Evolutionary conservation across 2,113 vertebrate genomes (phyloP), one percentile per base, ranked within the genome.

Genomic region (Chionis minor): DNA sequence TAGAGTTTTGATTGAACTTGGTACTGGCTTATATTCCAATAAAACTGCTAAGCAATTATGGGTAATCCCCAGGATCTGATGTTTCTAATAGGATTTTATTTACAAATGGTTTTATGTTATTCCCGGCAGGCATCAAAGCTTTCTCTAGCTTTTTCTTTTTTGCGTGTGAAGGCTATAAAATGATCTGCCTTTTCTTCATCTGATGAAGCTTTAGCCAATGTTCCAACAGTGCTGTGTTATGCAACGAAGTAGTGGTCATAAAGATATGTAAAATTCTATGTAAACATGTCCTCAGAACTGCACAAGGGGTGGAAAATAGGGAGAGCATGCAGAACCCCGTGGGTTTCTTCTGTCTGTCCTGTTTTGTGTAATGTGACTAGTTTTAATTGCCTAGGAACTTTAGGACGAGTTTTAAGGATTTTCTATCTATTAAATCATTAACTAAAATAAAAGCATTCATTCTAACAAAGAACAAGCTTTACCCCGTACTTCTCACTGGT

Each of bases 21-120:
- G 28, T 92, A 83, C 45, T 75, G 56, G 49, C 73, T 91, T 94
- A 27, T 80, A 72, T 97, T 94, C 95, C 73, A 91, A 17, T 91
- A 86, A 62, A 94, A 81, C 70, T 92, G 72, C 69, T 94, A 59
- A 86, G 81, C 87, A 96, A 63, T 94, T 96, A 85, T 30, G 80
- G 63, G n/a, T 87, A 94, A 85, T 86, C 71, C 80, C 40, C 62
- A 67, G 79, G 79, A 95, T 87, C 47, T 95, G 81, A 56, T 92
- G 83, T 93, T 97, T 94, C 69, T 94, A 94, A 90, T 88, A 71
- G 73, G 66, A 89, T 92, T 96, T 95, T 95, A 69, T 85, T 96
- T 96, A 69, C 73, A 90, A 92, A 93, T 63, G 56, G 42, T 55
- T 82, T 95, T 95, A 44, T 97, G 80, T 96, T 97, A 89, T 94